Evolutionary conservation across 2,888 invertebrate genomes (phyloP), one percentile per base, ranked within the genome.

Genomic region (Heliconius hortense): DNA sequence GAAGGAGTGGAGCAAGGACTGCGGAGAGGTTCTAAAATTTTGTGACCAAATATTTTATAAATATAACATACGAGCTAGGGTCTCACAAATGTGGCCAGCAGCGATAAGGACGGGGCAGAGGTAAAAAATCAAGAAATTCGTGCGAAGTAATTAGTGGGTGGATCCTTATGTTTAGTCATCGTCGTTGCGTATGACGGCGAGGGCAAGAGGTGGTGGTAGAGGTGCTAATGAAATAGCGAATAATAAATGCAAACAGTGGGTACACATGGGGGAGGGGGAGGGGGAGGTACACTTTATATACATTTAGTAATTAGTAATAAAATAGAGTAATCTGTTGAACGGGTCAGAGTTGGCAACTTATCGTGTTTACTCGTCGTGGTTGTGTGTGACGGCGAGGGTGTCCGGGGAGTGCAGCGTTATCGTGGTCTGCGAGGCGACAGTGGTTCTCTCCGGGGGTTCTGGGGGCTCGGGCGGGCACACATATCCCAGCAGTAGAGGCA

Each of bases 401-500:
- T 90, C 90, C 67, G 91, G 92, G 82, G 90, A 88, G 84, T 90
- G 92, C 76, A 91, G 89, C 53, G 92, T 92, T 85, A 92, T 90
- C 81, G 89, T 90, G 78, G 93, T 92, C 87, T 93, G 92, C 78
- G 91, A 90, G 78, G 87, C 91, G 77, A 90, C 90, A 53, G 90
- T 90, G 74, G 77, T 79, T 79, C 80, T 79, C 78, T 82, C 80
- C 69, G 74, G 63, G 66, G 68, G 73, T 76, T 70, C 80, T 81
- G 76, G 73, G 35, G 62, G 77, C 68, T 74, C 76, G 72, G 81
- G 82, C 75, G 84, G 89, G 84, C 82, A 88, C 82, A 91, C 91
- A 85, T 89, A 91, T 80, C 93, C 92, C 66, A 93, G 89, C 79
- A 93, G 86, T 78, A 91, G 86, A 76, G 92, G 91, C 83, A 87